Percentiles rank a stretch among this genome's conserved stretches.
Conservation (phyloP, 2,113 vertebrate species). For the Rattus rattus region DNA sequence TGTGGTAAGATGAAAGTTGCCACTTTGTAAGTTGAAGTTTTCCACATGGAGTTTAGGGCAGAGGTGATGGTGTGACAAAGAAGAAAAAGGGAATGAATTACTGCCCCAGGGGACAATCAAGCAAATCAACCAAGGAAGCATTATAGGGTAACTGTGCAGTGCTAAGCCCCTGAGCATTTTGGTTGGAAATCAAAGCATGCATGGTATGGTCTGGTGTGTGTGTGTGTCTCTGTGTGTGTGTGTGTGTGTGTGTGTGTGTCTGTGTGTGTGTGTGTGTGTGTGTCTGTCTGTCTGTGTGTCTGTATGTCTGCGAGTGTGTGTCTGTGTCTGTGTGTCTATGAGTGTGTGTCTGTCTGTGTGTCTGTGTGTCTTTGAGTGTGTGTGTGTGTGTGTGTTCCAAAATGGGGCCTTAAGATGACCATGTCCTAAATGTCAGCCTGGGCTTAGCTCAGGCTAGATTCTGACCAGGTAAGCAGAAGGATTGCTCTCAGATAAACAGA, state of each 20-base stretch:
- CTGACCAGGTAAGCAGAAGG: background rate
- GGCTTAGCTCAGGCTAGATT: background rate
- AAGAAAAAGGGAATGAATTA: background rate
- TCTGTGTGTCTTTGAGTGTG: background rate
- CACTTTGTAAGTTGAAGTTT: background rate
- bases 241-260: background rate
- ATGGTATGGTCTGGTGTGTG: background rate
- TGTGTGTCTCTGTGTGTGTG: background rate
- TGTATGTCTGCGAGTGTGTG: background rate
- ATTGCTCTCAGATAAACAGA: background rate
- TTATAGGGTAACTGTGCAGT: too few species aligned
- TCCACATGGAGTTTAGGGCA: background rate
- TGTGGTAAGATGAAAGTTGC: background rate
- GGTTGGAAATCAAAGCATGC: background rate
- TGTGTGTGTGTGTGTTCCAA: background rate
- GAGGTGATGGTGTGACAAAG: background rate
- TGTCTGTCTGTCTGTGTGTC: background rate
- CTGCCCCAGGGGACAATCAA: background rate
- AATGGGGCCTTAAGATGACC: background rate
- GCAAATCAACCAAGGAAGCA: background rate
- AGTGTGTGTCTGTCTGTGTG: background rate
- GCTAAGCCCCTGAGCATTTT: background rate
- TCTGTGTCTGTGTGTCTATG: background rate
- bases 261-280: background rate
- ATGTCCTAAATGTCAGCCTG: background rate